phyloP scores from a whole-genome alignment of 2,797 vertebrate species.

The Melanotaenia parkinsoni region DNA sequence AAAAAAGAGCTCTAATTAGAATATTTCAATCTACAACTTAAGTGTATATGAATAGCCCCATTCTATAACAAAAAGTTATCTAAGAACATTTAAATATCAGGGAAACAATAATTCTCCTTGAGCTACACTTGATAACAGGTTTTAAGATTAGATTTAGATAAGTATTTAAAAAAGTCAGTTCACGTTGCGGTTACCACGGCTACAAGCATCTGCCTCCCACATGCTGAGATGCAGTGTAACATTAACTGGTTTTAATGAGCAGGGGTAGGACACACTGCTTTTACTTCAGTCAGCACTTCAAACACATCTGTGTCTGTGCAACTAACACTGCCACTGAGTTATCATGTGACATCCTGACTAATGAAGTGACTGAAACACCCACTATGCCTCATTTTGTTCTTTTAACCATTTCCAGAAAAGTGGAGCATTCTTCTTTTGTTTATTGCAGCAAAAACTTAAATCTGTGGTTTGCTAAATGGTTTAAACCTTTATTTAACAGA shows the following conservation, averaged over 20 bases:
- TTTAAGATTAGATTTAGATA: constrained; percentile 17
- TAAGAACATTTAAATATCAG: neutral
- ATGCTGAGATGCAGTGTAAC: constrained; percentile 60
- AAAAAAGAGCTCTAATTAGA: constrained; percentile 9
- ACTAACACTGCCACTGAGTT: constrained; percentile 19
- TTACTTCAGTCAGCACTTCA: constrained; percentile 66
- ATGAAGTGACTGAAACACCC: constrained; percentile 23
- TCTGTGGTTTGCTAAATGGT: neutral
- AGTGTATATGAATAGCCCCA: neutral
- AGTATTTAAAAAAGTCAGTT: constrained; percentile 10
- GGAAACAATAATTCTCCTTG: neutral
- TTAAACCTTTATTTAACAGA: neutral
- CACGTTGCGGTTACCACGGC: constrained; percentile 25
- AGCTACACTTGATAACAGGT: neutral
- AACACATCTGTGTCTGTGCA: constrained; percentile 60
- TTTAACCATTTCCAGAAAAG: constrained; percentile 2
- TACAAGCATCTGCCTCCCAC: constrained; percentile 74
- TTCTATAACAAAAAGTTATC: neutral
- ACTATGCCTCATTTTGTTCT: constrained; percentile 17
- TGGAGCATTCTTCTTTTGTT: too few relatives aligned
- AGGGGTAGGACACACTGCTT: constrained; percentile 34
- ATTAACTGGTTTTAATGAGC: constrained; percentile 65
- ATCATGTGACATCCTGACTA: constrained; percentile 28
- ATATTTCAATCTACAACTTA: neutral
- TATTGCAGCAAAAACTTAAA: neutral